phyloP scores from a whole-genome alignment of 2,797 vertebrate genomes.

The Poliocrania exsul region DNA sequence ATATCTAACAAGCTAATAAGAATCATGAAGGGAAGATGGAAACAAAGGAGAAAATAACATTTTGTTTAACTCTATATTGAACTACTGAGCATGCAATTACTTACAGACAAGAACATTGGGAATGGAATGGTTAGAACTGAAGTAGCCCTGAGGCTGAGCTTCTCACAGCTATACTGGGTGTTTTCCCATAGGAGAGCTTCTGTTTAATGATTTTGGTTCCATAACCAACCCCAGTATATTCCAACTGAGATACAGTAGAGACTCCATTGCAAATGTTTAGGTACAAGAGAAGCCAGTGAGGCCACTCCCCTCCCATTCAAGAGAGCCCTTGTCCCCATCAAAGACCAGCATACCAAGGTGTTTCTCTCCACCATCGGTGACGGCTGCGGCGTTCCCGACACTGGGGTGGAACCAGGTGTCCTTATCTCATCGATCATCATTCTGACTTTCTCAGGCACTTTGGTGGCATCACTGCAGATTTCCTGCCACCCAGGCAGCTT shows the following conservation, averaged over 20 bases:
- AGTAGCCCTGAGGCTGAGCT: not conserved
- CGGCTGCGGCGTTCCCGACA: slow-evolving; percentile 82
- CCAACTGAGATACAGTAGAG: not conserved
- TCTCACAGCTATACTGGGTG: not conserved
- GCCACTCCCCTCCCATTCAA: not conserved
- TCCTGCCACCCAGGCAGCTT: slow-evolving; percentile 92
- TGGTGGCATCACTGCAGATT: slow-evolving; percentile 89
- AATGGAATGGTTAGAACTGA: not conserved
- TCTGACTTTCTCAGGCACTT: slow-evolving; percentile 88
- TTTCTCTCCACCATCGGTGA: slow-evolving; percentile 81
- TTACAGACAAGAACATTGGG: not conserved
- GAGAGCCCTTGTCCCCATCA: not conserved
- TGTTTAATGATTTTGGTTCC: not conserved
- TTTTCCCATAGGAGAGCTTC: not conserved
- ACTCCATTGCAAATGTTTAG: not conserved
- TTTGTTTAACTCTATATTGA: not conserved
- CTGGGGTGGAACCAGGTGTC: slow-evolving; percentile 71
- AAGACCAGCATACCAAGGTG: slow-evolving; percentile 73
- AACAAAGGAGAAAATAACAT: not conserved
- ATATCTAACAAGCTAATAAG: not conserved
- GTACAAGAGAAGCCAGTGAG: not conserved
- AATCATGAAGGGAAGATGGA: not conserved
- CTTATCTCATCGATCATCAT: slow-evolving; percentile 89
- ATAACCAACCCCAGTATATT: not conserved
- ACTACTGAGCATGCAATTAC: not conserved